Evolutionary conservation across 2,888 invertebrate genomes (phyloP), one percentile per base, ranked within the genome.

Genomic region (Troides oblongomaculatus): DNA sequence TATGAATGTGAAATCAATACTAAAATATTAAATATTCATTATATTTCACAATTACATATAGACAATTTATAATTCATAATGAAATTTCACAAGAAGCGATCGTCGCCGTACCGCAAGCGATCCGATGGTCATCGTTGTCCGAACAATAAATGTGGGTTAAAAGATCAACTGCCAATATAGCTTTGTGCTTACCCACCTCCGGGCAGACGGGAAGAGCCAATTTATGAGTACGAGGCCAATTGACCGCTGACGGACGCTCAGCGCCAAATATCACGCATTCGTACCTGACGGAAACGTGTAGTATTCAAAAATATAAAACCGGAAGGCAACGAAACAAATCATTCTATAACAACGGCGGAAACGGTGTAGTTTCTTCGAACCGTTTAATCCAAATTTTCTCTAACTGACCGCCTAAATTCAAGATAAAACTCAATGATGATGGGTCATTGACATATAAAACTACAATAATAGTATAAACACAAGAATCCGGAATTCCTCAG

Each of bases 151-250:
- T 81, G 77, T 84, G 75, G 85, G 86, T 85, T 84, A 86, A 82
- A 86, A 84, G 86, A 87, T 84, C 86, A 86, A 84, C 81, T 81
- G 74, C 78, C 84, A 85, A 84, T 85, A 78, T 73, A 69, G 65
- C 71, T 70, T 75, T 70, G 73, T 74, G 70, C 70, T 75, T 69
- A 66, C 63, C 66, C 70, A 68, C 74, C 76, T 76, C 77, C 78
- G 73, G 78, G 76, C 80, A 68, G 71, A 77, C 80, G 77, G 88
- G 87, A 89, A 84, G 82, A 73, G 73, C 74, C 83, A 85, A 88
- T 88, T 88, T 81, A 82, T 76, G 73, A 77, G 76, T 77, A 78
- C 79, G 81, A 74, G 86, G 84, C 84, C 88, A 88, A 87, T 83
- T 82, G 77, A 60, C 56, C 59, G 21, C 61, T 64, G 66, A 70